A percentile compares a stretch with the other conserved stretches of the same genome.
phyloP scores from a whole-genome alignment of 2,888 invertebrate genomes.

The Lumbricus terrestris region DNA sequence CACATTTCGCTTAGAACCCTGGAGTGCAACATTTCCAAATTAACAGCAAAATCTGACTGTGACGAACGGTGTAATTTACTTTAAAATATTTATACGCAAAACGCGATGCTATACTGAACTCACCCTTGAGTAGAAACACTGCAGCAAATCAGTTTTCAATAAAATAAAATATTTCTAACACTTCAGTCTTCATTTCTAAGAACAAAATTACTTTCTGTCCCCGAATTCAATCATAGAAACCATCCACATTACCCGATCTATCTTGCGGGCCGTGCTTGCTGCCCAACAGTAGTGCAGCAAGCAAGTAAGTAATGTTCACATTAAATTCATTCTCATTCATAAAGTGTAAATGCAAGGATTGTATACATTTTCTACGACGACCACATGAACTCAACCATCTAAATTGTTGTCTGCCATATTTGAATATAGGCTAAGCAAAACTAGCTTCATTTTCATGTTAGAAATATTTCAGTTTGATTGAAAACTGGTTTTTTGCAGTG shows the following conservation, averaged over 20 bases:
- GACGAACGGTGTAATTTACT: neutral
- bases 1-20: neutral
- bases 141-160: neutral
- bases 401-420: no score
- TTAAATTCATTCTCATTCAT: neutral
- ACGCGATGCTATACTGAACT: neutral
- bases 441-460: no score
- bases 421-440: no score
- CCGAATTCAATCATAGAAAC: neutral
- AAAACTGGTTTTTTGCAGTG: no score
- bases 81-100: neutral
- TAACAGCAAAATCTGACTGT: neutral
- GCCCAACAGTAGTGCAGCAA: neutral
- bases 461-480: no score
- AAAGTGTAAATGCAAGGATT: no score
- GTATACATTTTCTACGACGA: no score
- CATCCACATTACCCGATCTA: neutral
- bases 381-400: no score
- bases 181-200: neutral
- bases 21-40: neutral
- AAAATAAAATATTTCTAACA: neutral
- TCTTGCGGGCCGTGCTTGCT: no score
- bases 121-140: neutral
- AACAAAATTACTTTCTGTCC: neutral
- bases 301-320: conserved; percentile 3